phyloP scores from a whole-genome alignment of 2,888 invertebrate species.

The Dryadula phaetusa region DNA sequence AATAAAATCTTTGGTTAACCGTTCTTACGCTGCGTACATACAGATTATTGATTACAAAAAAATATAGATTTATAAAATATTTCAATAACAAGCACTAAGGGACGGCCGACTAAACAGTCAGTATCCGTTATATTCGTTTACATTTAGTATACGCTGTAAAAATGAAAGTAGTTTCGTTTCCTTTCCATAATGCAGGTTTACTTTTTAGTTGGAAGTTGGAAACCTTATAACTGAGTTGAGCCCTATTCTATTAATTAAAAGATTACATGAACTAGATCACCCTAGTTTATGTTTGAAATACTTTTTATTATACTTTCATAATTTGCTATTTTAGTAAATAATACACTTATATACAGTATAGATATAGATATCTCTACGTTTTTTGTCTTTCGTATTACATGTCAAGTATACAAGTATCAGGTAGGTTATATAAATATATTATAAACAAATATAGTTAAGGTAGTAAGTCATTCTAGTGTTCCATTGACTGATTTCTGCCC shows the following conservation, averaged over 20 bases:
- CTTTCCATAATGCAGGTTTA: slow-evolving; percentile 35
- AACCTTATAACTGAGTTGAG: slow-evolving; percentile 32
- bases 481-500: no score
- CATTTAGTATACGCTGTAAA: slow-evolving; percentile 29
- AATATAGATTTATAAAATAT: neutral
- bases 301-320: neutral
- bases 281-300: neutral
- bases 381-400: no score
- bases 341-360: no score
- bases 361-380: no score
- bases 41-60: no score
- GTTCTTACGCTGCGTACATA: no score
- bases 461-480: no score
- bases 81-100: neutral
- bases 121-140: slow-evolving; percentile 4
- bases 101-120: neutral
- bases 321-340: no score
- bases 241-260: slow-evolving; percentile 30
- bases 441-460: no score
- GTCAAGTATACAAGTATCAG: no score
- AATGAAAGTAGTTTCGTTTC: slow-evolving; percentile 46
- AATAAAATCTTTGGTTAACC: no score
- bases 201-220: slow-evolving; percentile 39
- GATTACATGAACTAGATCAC: slow-evolving; percentile 13
- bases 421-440: no score